Evolutionary conservation across 2,113 vertebrate species (phyloP).

Genomic region (Pachypanchax playfairii): DNA sequence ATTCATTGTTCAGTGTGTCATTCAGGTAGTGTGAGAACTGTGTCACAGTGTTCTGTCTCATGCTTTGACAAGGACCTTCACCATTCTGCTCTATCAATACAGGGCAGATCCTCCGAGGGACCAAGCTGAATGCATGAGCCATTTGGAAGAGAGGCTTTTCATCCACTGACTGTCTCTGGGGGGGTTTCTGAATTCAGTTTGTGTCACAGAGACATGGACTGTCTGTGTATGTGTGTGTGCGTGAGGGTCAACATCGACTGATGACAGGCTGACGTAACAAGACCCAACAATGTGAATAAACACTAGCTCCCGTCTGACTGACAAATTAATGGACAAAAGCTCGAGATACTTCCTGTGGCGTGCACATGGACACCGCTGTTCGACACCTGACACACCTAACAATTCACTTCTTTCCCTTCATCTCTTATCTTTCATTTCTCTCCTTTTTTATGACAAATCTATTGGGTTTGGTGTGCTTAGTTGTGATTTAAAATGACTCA

Average conservation of each 20-base stretch:
- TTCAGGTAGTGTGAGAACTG: slow-evolving; percentile 73
- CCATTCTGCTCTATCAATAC: slow-evolving; percentile 71
- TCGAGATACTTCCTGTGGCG: neutral
- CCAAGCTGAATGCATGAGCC: slow-evolving; percentile 59
- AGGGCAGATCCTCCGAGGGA: slow-evolving; percentile 58
- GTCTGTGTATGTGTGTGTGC: neutral
- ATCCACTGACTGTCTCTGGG: slow-evolving; percentile 54
- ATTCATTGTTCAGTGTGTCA: slow-evolving; percentile 35
- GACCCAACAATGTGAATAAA: slow-evolving; percentile 34
- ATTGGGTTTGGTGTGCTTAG: neutral
- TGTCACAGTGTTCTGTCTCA: slow-evolving; percentile 59
- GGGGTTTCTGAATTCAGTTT: slow-evolving; percentile 64
- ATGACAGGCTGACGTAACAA: slow-evolving; percentile 60
- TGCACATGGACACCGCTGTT: neutral
- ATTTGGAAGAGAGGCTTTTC: slow-evolving; percentile 63
- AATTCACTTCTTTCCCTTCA: neutral
- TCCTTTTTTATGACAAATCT: neutral
- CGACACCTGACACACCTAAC: too few relatives aligned
- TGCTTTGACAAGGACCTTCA: slow-evolving; percentile 56
- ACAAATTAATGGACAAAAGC: slow-evolving; percentile 38
- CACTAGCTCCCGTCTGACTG: slow-evolving; percentile 24
- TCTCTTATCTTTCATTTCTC: neutral
- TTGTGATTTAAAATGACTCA: slow-evolving; percentile 1
- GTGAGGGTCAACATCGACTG: slow-evolving; percentile 52
- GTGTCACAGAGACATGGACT: slow-evolving; percentile 45